Base-by-base conservation (phyloP, 53 echinoderm and acorn worm species). In the Holothuria scabra region DNA sequence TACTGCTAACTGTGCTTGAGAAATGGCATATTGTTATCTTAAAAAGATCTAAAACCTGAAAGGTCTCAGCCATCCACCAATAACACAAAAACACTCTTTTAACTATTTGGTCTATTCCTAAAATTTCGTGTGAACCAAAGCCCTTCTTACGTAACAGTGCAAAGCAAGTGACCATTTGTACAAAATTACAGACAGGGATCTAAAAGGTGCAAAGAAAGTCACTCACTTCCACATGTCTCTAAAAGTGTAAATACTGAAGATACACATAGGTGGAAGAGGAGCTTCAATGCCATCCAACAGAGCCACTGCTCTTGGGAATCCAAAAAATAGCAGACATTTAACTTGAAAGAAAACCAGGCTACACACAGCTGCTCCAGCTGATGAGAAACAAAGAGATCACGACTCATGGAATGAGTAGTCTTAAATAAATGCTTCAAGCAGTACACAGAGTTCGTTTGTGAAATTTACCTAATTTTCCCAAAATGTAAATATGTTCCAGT, bases 181-280 rank as follows among this genome's bases (percentile, higher is more conserved):
- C 41, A 41, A 0, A 41, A 8, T 8, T 41, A 29, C 14, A 64
- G 16, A 14, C 8, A 65, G 12, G 4, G 8, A 24, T 13, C 23
- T 0, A 2, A 67, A 6, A 1, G 34, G 31, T 29, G 3, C 29
- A 5, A 68, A 68, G 35, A 21, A 31, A 41, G 34, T 5, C 14
- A 69, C 22, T 89, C 66, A 95, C 95, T 87, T 93, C 95, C 95
- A 95, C 89, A 95, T 89, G 55, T 95, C 95, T 90, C 87, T 89
- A 67, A 90, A 96, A 25, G 85, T 71, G 44, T 96, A 93, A 79
- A 93, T 89, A 12, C 87, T 90, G 10, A 93, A 61, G 8, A 91
- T 88, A 87, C 96, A 96, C n/a, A 89, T 84, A 22, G 96, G 96
- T 59, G 93, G 93, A 8, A 87, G 86, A 55, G 96, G 96, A 11